Evolutionary conservation across 2,797 vertebrate genomes (phyloP), one percentile per base, ranked within the genome.

Genomic region (Xyrichtys novacula): DNA sequence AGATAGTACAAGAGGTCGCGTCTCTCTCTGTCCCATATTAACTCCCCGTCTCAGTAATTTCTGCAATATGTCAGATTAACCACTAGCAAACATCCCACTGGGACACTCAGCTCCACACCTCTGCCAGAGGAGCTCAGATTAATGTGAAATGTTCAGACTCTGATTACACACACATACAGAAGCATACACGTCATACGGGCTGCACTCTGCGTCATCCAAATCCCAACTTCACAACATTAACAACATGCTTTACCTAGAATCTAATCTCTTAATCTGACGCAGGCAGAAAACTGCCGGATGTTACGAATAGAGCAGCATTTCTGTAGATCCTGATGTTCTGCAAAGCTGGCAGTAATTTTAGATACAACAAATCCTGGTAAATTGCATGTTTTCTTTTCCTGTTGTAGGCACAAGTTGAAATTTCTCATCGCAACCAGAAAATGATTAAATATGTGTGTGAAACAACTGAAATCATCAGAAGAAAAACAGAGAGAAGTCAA

Each of bases 121-220:
- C 84, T 64, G 76, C 76, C 86, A 76, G 53, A 54, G 9, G 48
- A 59, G 20, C 42, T 73, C 69, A 70, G 80, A 88, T 86, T 83
- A 87, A 78, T 60, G 47, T n/a, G 55, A 74, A 78, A 77, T 44
- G 65, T 58, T 64, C 66, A 68, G 49, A 79, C 47, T 61, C 62
- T 36, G 73, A 76, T 74, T 76, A 72, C 74, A 61, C 65, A 61
- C 65, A 74, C 76, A 68, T 7, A 20, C 36, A 23, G 29, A 44
- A 23, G 11, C 11, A 47, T 28, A 23, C 26, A 65, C 23, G 55
- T 74, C 86, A 79, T 74, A 43, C 1, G 7, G 6, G 19, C 23
- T 25, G 11, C 22, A 6, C 23, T 75, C 46, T 71, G 55, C 78
- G 22, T 89, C 80, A 89, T 61, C 44, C 16, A 74, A 77, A 85